Base-by-base conservation (phyloP, 2,888 invertebrate genomes). In the Ceraclea dissimilis region DNA sequence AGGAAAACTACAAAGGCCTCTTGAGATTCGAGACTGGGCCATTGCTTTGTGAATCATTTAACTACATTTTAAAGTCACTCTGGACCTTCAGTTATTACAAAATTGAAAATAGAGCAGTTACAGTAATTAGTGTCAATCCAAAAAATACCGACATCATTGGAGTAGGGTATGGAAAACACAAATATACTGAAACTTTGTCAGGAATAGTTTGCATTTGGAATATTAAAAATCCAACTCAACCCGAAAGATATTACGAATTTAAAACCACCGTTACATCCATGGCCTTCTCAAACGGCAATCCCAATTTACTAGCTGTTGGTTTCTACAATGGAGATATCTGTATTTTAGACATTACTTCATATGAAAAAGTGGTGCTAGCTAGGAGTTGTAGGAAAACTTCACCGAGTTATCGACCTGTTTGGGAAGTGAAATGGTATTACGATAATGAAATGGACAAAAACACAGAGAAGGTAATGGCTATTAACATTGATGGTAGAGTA, bases 151-250 rank as follows among this genome's bases (percentile, higher is more conserved):
- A 87, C 63, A 78, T 93, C 6, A 66, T 92, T 39, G 90, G 89
- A 0, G 86, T 86, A 0, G 86, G 81, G 11, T 88, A 91, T 66
- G 90, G 88, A 0, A 80, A 83, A 64, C 84, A 80, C 62, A 78
- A 75, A 31, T 83, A 80, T 65, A 73, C 76, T 1, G 79, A 82
- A 22, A 69, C 71, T 0, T 71, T 71, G n/a, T 69, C 69, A 1
- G 91, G 92, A 0, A 66, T 84, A 34, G 78, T 91, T 1, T 80
- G 85, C 63, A 70, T 90, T 56, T 92, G 92, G 92, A 88, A 84
- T 65, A 84, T 85, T 1, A 86, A 92, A 70, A 91, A 90, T 69
- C 90, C 90, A 0, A 79, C 81, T 13, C 82, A 85, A 66, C 90
- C 90, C 0, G 90, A 90, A 68, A 76, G 87, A 59, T 66, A 76